Conservation (phyloP, 2,888 invertebrate genomes). For the Caenorhabditis japonica region DNA sequence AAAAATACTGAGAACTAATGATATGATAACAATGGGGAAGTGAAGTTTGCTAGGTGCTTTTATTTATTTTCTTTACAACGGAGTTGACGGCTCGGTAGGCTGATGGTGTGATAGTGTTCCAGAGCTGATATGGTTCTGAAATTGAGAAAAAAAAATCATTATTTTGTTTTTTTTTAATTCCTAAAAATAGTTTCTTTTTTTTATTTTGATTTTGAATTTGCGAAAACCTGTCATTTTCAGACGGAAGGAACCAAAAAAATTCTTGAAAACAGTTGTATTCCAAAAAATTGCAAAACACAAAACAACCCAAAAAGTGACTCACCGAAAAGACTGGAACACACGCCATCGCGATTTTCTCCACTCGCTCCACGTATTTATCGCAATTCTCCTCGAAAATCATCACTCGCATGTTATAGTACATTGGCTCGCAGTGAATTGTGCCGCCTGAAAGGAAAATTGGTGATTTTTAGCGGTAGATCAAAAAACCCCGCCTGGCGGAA, state of each 20-base stretch:
- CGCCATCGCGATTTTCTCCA: constrained; percentile 41
- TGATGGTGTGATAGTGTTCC: constrained; percentile 8
- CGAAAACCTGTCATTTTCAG: not conserved
- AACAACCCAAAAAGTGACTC: constrained; percentile 14
- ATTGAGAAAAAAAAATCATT: too few relatives aligned
- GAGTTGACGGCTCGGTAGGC: constrained; percentile 6
- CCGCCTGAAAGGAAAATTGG: constrained; percentile 41
- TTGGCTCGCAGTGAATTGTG: constrained; percentile 43
- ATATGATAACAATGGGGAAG: not conserved
- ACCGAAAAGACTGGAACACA: constrained; percentile 54
- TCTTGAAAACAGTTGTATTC: too few relatives aligned
- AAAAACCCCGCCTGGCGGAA: too few relatives aligned
- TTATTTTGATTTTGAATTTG: too few relatives aligned
- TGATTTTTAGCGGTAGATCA: too few relatives aligned
- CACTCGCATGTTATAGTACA: constrained; percentile 53
- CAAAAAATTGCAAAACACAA: too few relatives aligned
- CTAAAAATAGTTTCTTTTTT: too few relatives aligned
- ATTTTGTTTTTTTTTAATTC: too few relatives aligned
- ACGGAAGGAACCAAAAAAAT: too few relatives aligned
- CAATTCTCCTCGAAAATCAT: constrained; percentile 43
- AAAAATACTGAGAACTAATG: too few relatives aligned
- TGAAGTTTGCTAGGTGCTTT: too few relatives aligned
- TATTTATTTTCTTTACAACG: constrained; percentile 7
- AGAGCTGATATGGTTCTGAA: constrained; percentile 27
- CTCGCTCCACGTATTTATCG: constrained; percentile 42